Percentiles rank a stretch among this genome's conserved stretches.
Conservation (phyloP, 2,797 vertebrate species). For the Sphenopsis melanotis region DNA sequence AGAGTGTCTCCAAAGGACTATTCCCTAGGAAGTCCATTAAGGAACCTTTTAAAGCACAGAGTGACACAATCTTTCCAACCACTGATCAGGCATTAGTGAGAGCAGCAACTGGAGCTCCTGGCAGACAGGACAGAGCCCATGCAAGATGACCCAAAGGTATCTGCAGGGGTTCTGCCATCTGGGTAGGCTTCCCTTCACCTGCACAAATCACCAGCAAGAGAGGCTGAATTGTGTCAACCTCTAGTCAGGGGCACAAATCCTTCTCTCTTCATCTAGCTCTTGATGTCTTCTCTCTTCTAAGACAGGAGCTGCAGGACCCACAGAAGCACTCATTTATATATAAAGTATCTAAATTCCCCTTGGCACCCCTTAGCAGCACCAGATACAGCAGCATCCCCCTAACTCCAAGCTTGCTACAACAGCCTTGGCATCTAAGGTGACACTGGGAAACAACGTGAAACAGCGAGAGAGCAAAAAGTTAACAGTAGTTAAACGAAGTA, state of each 20-base stretch:
- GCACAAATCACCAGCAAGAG: neutral
- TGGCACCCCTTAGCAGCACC: neutral
- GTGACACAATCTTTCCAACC: neutral
- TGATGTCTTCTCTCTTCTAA: neutral
- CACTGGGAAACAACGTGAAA: neutral
- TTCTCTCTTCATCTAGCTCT: neutral
- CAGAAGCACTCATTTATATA: neutral
- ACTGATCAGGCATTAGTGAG: neutral
- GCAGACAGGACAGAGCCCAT: neutral
- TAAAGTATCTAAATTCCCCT: neutral
- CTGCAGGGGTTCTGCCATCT: neutral
- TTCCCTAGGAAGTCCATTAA: neutral
- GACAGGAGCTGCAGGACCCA: neutral
- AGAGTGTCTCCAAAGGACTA: neutral
- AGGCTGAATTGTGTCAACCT: neutral
- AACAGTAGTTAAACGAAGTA: neutral
- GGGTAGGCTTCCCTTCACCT: neutral
- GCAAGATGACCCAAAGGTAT: neutral
- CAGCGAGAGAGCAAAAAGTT: neutral
- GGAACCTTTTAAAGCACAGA: neutral
- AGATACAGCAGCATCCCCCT: accelerated
- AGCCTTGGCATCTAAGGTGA: neutral
- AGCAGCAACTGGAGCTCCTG: neutral
- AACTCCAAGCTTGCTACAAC: neutral
- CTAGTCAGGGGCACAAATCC: neutral